Evolutionary conservation across 30 jellyfish, hydroid and myxozoan genomes (phyloP).

Genomic region (Aurelia sp.): DNA sequence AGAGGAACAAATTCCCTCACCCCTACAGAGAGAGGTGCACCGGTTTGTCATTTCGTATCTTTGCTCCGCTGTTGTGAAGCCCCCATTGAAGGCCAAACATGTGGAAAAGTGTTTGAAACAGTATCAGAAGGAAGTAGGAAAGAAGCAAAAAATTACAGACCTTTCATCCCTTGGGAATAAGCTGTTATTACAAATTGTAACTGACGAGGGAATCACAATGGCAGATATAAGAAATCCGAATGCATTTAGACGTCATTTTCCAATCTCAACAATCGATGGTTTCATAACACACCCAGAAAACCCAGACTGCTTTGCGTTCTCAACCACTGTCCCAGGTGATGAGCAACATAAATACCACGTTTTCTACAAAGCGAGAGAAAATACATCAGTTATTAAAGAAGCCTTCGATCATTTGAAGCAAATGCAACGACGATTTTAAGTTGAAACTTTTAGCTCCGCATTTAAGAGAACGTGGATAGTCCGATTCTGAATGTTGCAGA

Average conservation of each 20-base stretch:
- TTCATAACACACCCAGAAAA: conserved; percentile 85
- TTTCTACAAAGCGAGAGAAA: conserved; percentile 62
- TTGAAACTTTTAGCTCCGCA: neutral
- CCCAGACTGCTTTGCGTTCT: conserved; percentile 92
- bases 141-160: conserved; percentile 54
- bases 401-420: conserved; percentile 58
- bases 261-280: conserved; percentile 68
- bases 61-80: conserved; percentile 91
- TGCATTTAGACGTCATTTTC: conserved; percentile 73
- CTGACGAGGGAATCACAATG: conserved; percentile 82
- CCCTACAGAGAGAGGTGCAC: conserved; percentile 24
- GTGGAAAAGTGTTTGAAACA: conserved; percentile 86
- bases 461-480: neutral
- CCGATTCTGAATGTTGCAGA: too few species aligned
- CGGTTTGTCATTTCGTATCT: conserved; percentile 66
- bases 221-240: conserved; percentile 68
- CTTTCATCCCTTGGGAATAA: conserved; percentile 67
- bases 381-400: conserved; percentile 25
- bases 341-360: conserved; percentile 83
- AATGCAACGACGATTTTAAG: conserved; percentile 22
- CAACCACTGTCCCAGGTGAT: conserved; percentile 81
- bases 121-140: conserved; percentile 79
- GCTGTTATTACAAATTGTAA: conserved; percentile 43
- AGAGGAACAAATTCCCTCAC: conserved; percentile 6
- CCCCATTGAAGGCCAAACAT: conserved; percentile 90